Evolutionary conservation across 2,797 vertebrate genomes (phyloP).

Genomic region (Pempheris klunzingeri): DNA sequence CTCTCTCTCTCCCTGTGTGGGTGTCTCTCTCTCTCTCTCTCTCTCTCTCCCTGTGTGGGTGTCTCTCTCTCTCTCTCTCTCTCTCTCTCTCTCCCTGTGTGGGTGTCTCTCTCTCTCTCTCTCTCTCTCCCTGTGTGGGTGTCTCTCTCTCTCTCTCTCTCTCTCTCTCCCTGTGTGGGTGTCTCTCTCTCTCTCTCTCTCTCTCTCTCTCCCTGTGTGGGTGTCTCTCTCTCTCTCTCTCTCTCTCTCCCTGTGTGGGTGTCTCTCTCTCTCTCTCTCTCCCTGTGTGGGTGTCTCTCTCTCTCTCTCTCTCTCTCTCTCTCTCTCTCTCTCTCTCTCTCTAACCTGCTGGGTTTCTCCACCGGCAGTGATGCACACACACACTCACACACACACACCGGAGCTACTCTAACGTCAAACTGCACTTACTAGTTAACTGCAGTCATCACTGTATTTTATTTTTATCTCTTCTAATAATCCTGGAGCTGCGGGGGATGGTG

Average conservation of each 20-base stretch:
- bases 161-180: neutral
- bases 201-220: neutral
- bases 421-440: neutral
- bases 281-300: neutral
- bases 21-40: neutral
- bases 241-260: no score
- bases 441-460: accelerated
- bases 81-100: no score
- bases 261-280: neutral
- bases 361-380: slow-evolving; percentile 35
- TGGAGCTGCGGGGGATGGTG: slow-evolving; percentile 54
- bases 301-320: neutral
- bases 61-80: neutral
- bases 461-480: accelerated
- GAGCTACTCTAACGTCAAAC: neutral
- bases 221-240: no score
- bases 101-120: neutral
- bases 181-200: neutral
- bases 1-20: neutral
- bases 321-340: neutral
- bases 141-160: neutral
- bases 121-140: no score
- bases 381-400: neutral
- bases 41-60: neutral
- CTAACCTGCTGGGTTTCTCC: slow-evolving; percentile 3